Conservation (phyloP, 2,888 invertebrate species). For the Troides aeacus region DNA sequence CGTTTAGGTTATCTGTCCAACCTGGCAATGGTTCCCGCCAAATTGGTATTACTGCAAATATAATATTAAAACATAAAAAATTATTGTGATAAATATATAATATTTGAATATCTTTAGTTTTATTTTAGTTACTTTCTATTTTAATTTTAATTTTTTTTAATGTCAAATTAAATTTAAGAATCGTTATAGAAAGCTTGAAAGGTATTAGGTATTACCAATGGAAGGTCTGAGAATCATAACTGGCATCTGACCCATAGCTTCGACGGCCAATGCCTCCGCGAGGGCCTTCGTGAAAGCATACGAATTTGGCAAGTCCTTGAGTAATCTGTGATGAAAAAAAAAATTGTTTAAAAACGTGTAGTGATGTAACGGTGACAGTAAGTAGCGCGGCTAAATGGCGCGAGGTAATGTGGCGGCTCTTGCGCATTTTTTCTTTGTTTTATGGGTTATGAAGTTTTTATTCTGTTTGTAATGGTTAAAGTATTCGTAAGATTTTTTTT, state of each 20-base stretch:
- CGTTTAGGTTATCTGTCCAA: conserved; percentile 95
- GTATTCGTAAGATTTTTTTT: no score
- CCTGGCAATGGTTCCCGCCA: conserved; percentile 91
- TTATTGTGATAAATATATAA: not conserved
- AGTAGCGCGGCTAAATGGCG: conserved; percentile 7
- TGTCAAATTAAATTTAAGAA: not conserved
- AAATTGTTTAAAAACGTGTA: not conserved
- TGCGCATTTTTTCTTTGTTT: no score
- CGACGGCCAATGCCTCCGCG: conserved; percentile 90
- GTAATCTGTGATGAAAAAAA: conserved; percentile 71
- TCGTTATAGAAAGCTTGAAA: not conserved
- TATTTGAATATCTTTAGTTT: not conserved
- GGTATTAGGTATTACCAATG: conserved; percentile 80
- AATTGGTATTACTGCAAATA: conserved; percentile 86
- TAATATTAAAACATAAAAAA: conserved; percentile 23
- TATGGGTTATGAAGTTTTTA: no score
- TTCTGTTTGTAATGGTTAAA: no score
- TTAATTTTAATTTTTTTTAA: not conserved
- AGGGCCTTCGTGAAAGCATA: conserved; percentile 97
- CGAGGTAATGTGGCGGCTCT: not conserved
- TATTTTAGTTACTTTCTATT: no score
- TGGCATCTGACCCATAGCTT: conserved; percentile 88
- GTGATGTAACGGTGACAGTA: not conserved
- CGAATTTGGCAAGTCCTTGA: conserved; percentile 91
- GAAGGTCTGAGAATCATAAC: conserved; percentile 91